Conservation (phyloP, 92 coral and sea anemone species). For the Chrysogorgia sp. region DNA sequence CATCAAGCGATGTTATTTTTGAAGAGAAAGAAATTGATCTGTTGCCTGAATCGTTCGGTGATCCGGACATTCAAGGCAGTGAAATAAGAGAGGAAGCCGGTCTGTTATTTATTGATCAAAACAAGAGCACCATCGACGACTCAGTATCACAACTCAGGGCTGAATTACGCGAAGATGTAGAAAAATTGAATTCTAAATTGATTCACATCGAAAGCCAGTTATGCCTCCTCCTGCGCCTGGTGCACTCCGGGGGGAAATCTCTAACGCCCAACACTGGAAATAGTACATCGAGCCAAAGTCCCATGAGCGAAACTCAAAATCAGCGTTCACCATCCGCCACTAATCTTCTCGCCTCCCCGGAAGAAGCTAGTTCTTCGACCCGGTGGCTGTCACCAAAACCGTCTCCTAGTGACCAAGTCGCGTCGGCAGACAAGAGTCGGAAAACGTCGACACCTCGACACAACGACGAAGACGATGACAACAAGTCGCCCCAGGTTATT, state of each 20-base stretch:
- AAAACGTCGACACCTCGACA: background rate
- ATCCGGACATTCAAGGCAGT: background rate
- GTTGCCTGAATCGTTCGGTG: background rate
- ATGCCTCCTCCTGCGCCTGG: background rate
- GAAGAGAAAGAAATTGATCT: background rate
- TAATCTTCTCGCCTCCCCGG: background rate
- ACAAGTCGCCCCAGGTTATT: background rate
- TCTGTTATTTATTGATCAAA: background rate
- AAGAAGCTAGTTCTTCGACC: conserved; percentile 5
- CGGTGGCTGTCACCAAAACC: conserved; percentile 21
- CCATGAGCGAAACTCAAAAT: background rate
- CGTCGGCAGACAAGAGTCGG: conserved; percentile 11
- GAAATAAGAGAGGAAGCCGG: conserved; percentile 26
- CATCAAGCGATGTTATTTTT: background rate
- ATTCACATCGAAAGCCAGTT: conserved; percentile 21
- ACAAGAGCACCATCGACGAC: background rate
- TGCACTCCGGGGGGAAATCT: background rate
- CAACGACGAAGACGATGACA: background rate
- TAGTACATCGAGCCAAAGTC: background rate
- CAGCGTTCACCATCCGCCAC: background rate
- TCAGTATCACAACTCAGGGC: conserved; percentile 8
- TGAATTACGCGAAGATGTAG: background rate
- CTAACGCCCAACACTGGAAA: background rate
- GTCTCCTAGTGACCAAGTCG: background rate
- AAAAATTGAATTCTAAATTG: conserved; percentile 13